These are phyloP conservation scores for Nephila pilipes DNA, from an alignment of 1,140 invertebrate genomes.

Conservation along the genomic window DNA sequence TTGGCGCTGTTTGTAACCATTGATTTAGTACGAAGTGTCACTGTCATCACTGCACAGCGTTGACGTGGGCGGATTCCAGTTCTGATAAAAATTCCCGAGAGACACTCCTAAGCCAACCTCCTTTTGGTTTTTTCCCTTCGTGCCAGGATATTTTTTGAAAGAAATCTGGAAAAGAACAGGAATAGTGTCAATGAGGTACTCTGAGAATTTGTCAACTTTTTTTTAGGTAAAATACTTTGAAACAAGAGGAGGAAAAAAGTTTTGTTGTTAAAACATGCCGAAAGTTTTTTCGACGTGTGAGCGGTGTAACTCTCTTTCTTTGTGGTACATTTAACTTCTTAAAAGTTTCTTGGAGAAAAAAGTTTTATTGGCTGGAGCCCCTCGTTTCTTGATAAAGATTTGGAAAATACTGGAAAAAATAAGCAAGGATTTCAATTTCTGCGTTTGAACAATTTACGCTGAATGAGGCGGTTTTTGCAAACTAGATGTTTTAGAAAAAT, in stretches of 20 bases:
- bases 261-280: no score
- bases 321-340: background rate
- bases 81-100: slow-evolving; percentile 48
- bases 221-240: no score
- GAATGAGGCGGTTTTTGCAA: no score
- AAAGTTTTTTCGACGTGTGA: background rate
- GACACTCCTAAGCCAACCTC: slow-evolving; percentile 7
- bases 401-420: no score
- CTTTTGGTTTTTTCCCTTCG: background rate
- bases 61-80: slow-evolving; percentile 47
- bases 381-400: background rate
- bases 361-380: no score
- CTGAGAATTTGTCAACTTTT: slow-evolving; percentile 35
- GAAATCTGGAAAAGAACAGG: background rate
- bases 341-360: background rate
- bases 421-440: no score
- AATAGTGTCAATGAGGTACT: background rate
- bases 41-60: slow-evolving; percentile 54
- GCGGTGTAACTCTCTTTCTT: background rate
- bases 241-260: no score
- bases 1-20: slow-evolving; percentile 58
- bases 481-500: no score
- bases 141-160: background rate
- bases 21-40: slow-evolving; percentile 66
- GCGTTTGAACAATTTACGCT: no score